These are phyloP conservation scores for Odontamblyopus rebecca DNA, from an alignment of 2,797 vertebrate species.

Conservation along the genomic window DNA sequence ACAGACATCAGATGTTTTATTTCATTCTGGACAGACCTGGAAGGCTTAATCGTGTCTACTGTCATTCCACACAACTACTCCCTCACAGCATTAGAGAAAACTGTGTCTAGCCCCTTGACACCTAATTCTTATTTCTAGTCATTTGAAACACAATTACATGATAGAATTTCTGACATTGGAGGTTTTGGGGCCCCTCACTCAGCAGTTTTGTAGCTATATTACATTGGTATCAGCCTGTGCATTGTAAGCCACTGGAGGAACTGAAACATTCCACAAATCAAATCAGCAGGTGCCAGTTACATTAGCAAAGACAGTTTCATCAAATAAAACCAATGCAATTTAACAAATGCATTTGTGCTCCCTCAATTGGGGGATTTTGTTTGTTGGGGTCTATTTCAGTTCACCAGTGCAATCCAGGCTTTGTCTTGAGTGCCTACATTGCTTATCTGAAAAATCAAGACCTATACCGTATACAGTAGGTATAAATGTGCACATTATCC, in stretches of 20 bases:
- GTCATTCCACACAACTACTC: constrained; percentile 8
- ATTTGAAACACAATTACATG: constrained; percentile 15
- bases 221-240: constrained; percentile 8
- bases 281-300: constrained; percentile 13
- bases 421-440: background rate
- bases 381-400: background rate
- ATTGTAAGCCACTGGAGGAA: constrained; percentile 8
- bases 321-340: constrained; percentile 7
- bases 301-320: constrained; percentile 1
- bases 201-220: constrained; percentile 28
- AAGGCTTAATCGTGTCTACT: constrained; percentile 25
- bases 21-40: constrained; percentile 16
- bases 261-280: constrained; percentile 18
- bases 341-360: background rate
- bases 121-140: constrained; percentile 1
- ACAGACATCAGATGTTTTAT: constrained; percentile 38
- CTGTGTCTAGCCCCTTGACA: background rate
- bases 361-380: background rate
- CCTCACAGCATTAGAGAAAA: background rate
- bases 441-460: background rate
- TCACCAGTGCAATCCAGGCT: background rate
- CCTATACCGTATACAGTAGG: background rate
- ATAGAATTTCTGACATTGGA: constrained; percentile 11
- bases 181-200: constrained; percentile 7
- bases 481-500: constrained; percentile 2